A percentile compares a stretch with the other conserved stretches of the same genome.
These are phyloP conservation scores for Paradoxurus hermaphroditus DNA, from an alignment of 2,113 vertebrate species.

Conservation along the genomic window DNA sequence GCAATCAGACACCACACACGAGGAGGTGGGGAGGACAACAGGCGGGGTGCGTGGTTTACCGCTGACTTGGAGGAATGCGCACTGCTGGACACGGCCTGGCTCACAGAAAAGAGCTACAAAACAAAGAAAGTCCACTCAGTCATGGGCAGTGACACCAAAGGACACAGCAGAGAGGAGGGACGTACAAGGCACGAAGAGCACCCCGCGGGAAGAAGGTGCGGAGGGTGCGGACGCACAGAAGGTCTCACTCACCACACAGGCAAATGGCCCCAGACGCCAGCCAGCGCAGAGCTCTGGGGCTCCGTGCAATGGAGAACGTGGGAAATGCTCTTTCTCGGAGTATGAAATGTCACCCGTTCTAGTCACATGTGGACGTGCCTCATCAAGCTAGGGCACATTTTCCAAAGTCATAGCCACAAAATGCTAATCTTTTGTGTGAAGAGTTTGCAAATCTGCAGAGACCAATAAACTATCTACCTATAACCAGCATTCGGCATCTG, in stretches of 20 bases:
- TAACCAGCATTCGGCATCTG: neutral
- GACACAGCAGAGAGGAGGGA: neutral
- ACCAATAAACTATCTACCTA: neutral
- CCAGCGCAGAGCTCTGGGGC: no score
- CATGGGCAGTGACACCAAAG: neutral
- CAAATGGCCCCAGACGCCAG: neutral
- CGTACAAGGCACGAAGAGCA: neutral
- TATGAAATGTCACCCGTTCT: neutral
- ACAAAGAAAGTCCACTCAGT: slow-evolving; percentile 78
- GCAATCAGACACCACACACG: neutral
- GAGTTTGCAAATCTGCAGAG: neutral
- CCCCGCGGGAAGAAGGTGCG: neutral
- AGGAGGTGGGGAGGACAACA: neutral
- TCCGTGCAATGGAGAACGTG: neutral
- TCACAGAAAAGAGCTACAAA: slow-evolving; percentile 90
- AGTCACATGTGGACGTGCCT: neutral
- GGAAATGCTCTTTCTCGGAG: neutral
- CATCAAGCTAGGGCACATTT: neutral
- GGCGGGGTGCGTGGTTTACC: slow-evolving; percentile 83
- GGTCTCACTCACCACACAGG: neutral
- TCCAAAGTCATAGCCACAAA: neutral
- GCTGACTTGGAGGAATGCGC: slow-evolving; percentile 87
- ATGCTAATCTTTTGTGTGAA: neutral
- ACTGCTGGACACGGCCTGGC: slow-evolving; percentile 87
- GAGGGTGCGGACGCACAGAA: neutral